Evolutionary conservation across 92 coral and sea anemone species (phyloP).

Genomic region (Porites divaricata): DNA sequence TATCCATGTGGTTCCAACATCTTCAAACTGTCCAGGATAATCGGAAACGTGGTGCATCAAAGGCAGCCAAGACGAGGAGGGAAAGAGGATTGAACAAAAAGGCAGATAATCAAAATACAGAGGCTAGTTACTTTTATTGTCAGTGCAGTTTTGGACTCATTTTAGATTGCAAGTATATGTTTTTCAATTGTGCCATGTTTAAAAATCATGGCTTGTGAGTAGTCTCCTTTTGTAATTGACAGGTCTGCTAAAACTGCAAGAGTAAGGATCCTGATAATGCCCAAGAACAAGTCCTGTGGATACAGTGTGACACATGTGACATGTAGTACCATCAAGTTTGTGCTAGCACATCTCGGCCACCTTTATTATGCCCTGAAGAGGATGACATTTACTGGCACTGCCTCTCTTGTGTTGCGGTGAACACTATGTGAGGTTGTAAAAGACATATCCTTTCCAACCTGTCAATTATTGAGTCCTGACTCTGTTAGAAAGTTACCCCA

Average conservation of each 20-base stretch:
- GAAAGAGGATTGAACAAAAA: constrained; percentile 2
- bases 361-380: no score
- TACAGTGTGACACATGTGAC: no score
- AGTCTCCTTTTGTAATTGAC: constrained; percentile 3
- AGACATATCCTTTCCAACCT: no score
- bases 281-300: no score
- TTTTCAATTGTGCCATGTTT: not conserved
- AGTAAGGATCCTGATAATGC: constrained; percentile 33
- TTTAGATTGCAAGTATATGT: not conserved
- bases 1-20: constrained; percentile 41
- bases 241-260: constrained; percentile 37
- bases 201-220: not conserved
- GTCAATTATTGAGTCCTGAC: no score
- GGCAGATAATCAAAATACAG: not conserved
- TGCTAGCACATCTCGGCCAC: no score
- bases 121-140: not conserved
- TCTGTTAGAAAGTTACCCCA: no score
- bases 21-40: constrained; percentile 31
- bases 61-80: constrained; percentile 37
- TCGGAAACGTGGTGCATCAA: constrained; percentile 35
- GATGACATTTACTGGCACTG: no score
- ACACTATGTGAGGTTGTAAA: no score
- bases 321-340: no score
- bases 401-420: no score
- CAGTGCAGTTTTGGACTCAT: constrained; percentile 8